Percentiles rank a stretch among this genome's conserved stretches.
Evolutionary conservation across 2,797 vertebrate species (phyloP).

Genomic region (Scarus forsteni): DNA sequence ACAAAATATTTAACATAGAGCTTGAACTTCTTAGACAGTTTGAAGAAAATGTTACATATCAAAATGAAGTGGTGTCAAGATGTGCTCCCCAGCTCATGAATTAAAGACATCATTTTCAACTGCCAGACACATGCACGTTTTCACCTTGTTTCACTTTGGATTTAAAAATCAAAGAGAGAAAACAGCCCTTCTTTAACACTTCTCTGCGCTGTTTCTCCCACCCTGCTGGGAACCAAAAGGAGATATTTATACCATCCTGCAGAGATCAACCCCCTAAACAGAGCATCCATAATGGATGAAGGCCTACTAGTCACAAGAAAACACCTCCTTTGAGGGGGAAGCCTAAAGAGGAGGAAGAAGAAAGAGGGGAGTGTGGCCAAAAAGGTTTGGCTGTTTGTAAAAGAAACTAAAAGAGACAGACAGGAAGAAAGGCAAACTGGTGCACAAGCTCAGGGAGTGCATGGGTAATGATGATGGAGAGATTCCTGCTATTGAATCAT

Average conservation of each 20-base stretch:
- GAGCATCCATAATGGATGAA: conserved; percentile 81
- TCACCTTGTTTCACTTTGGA: conserved; percentile 50
- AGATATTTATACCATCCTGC: conserved; percentile 81
- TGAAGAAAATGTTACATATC: neutral
- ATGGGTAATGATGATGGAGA: conserved; percentile 9
- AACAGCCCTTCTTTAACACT: conserved; percentile 34
- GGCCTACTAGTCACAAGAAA: conserved; percentile 58
- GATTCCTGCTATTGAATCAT: conserved; percentile 12
- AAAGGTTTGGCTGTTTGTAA: conserved; percentile 13
- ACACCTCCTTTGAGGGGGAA: conserved; percentile 59
- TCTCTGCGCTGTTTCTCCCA: conserved; percentile 48
- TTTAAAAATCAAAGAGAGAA: conserved; percentile 72
- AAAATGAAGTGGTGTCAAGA: conserved; percentile 14
- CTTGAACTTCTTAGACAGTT: neutral
- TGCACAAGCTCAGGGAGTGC: conserved; percentile 18
- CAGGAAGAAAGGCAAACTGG: conserved; percentile 19
- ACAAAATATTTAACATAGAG: neutral
- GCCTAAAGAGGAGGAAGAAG: conserved; percentile 30
- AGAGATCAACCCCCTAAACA: conserved; percentile 76
- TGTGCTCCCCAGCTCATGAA: conserved; percentile 46
- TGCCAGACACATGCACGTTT: conserved; percentile 19
- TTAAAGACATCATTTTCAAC: conserved; percentile 44
- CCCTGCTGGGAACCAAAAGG: conserved; percentile 68
- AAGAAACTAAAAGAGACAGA: conserved; percentile 28
- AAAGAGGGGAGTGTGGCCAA: conserved; percentile 11